A percentile compares a stretch with the other conserved stretches of the same genome.
These are phyloP conservation scores for Sorex araneus DNA, from an alignment of 2,113 vertebrate genomes.

Conservation along the genomic window DNA sequence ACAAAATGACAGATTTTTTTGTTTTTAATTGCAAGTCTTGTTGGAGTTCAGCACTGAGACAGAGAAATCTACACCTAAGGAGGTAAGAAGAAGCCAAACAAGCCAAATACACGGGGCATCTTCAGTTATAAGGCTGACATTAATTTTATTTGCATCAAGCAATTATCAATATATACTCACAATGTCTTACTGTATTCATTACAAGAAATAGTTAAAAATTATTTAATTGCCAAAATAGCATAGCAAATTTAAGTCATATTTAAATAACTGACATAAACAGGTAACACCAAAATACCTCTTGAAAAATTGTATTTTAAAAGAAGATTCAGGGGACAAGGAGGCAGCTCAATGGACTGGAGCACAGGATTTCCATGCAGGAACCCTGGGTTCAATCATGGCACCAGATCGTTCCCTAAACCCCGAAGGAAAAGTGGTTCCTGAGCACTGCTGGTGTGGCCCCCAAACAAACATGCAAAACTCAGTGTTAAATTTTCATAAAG, in stretches of 20 bases:
- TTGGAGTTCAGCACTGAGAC: conserved; percentile 55
- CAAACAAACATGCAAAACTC: too few relatives aligned
- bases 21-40: conserved; percentile 63
- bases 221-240: conserved; percentile 51
- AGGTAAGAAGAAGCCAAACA: not conserved
- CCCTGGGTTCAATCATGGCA: too few relatives aligned
- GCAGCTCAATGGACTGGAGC: too few relatives aligned
- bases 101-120: not conserved
- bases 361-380: too few relatives aligned
- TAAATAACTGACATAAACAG: conserved; percentile 41
- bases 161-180: conserved; percentile 63
- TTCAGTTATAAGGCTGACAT: conserved; percentile 65
- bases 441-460: too few relatives aligned
- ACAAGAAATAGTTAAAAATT: conserved; percentile 61
- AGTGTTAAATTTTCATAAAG: too few relatives aligned
- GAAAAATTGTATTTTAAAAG: conserved; percentile 69
- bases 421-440: too few relatives aligned
- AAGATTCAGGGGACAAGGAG: too few relatives aligned
- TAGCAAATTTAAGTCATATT: conserved; percentile 74
- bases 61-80: conserved; percentile 43
- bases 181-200: conserved; percentile 31
- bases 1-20: conserved; percentile 65
- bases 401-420: too few relatives aligned
- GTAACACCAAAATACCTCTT: conserved; percentile 66
- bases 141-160: conserved; percentile 63